These are phyloP conservation scores for Lithophane leautieri DNA, from an alignment of 2,888 invertebrate species.

Conservation along the genomic window DNA sequence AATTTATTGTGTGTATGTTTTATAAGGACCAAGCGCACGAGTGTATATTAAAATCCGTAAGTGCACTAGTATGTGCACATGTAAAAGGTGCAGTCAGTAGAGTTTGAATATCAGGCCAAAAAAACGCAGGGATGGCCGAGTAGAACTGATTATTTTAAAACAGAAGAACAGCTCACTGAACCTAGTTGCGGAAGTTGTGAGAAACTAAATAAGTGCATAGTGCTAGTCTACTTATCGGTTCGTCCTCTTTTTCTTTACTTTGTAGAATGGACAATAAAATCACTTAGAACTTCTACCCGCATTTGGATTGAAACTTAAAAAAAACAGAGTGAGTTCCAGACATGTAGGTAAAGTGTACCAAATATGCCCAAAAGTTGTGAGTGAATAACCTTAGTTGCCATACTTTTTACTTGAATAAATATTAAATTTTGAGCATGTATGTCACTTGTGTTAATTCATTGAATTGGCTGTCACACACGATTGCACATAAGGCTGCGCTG, in stretches of 20 bases:
- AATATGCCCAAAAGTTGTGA: constrained; percentile 25
- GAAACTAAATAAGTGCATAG: constrained; percentile 55
- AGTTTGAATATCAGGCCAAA: constrained; percentile 19
- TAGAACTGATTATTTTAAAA: constrained; percentile 33
- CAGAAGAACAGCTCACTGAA: constrained; percentile 28
- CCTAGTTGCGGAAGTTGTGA: constrained; percentile 27
- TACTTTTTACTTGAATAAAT: constrained; percentile 62
- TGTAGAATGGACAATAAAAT: constrained; percentile 52
- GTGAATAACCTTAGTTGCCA: constrained; percentile 43
- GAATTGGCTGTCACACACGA: constrained; percentile 83
- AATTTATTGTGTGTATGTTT: constrained; percentile 69
- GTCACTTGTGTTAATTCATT: constrained; percentile 86
- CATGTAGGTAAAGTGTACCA: constrained; percentile 47
- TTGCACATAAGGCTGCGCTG: constrained; percentile 79
- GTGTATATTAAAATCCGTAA: constrained; percentile 38
- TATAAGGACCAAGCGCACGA: constrained; percentile 28
- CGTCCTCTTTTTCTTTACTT: constrained; percentile 42
- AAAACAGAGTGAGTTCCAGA: constrained; percentile 37
- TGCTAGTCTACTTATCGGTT: constrained; percentile 34
- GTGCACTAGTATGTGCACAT: constrained; percentile 31
- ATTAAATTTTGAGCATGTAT: constrained; percentile 78
- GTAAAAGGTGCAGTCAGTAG: constrained; percentile 11
- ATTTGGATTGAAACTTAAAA: constrained; percentile 38
- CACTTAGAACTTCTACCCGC: constrained; percentile 45
- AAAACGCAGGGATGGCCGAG: constrained; percentile 8